Percentiles rank a stretch among this genome's conserved stretches.
Conservation (phyloP, 2,797 vertebrate species). For the Neosilurus mollespiculum region DNA sequence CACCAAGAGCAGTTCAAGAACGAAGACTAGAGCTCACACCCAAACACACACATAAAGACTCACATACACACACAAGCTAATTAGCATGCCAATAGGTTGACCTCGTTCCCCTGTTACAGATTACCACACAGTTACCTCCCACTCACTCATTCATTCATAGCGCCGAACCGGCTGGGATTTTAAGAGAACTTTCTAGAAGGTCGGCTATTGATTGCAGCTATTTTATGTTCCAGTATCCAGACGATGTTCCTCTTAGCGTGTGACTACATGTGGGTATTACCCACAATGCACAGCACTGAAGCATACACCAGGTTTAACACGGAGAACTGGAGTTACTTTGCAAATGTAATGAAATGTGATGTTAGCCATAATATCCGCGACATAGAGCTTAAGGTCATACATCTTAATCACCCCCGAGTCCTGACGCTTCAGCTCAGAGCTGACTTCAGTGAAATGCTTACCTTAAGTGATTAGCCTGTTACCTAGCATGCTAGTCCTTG, state of each 20-base stretch:
- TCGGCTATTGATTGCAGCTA: neutral
- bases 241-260: neutral
- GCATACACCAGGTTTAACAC: neutral
- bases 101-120: constrained; percentile 51
- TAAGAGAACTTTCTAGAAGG: neutral
- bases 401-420: neutral
- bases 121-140: constrained; percentile 43
- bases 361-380: neutral
- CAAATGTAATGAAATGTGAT: neutral
- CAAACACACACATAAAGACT: constrained; percentile 24
- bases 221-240: neutral
- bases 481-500: neutral
- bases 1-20: constrained; percentile 45
- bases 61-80: constrained; percentile 39
- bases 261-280: neutral
- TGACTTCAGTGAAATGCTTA: neutral
- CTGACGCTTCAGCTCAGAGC: neutral
- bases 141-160: constrained; percentile 35
- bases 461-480: neutral
- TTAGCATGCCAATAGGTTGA: constrained; percentile 58
- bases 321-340: neutral
- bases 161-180: constrained; percentile 27
- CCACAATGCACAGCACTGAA: neutral
- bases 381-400: neutral
- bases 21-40: neutral